A percentile compares a stretch with the other conserved stretches of the same genome.
Conservation (phyloP, 2,113 vertebrate species). For the Hyaena hyaena region DNA sequence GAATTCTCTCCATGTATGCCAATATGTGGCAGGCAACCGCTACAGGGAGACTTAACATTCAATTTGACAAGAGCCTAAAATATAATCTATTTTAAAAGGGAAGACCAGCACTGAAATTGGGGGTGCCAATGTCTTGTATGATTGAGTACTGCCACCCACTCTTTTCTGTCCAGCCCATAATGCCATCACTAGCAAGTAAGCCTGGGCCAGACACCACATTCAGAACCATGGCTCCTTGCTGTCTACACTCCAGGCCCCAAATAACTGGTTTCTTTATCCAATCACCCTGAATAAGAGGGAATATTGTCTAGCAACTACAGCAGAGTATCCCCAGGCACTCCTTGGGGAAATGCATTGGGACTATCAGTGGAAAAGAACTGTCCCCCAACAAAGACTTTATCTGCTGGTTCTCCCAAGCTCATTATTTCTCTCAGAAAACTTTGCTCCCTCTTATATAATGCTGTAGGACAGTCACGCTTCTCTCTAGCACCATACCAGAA, state of each 20-base stretch:
- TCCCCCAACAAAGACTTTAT: conserved; percentile 19
- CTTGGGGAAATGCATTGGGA: neutral
- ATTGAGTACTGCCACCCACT: neutral
- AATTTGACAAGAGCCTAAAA: conserved; percentile 56
- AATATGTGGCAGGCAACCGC: neutral
- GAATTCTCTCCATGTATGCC: neutral
- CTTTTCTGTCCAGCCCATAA: neutral
- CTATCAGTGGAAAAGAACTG: neutral
- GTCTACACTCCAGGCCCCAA: conserved; percentile 58
- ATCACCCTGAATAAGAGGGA: conserved; percentile 33
- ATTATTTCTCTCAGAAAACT: conserved; percentile 72
- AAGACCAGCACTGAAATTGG: conserved; percentile 24
- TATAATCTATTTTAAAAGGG: conserved; percentile 10
- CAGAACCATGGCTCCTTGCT: conserved; percentile 60
- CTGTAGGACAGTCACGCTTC: conserved; percentile 67
- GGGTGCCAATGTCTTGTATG: neutral
- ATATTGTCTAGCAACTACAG: conserved; percentile 36
- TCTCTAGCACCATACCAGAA: conserved; percentile 74
- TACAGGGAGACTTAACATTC: conserved; percentile 6
- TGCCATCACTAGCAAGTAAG: conserved; percentile 33
- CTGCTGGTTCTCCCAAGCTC: conserved; percentile 48
- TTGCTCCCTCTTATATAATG: conserved; percentile 75
- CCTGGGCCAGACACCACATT: conserved; percentile 48
- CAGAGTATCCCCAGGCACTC: neutral
- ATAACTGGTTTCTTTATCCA: conserved; percentile 68